These are phyloP conservation scores for Chloroceryle amazona DNA, from an alignment of 2,797 vertebrate genomes.

Conservation along the genomic window DNA sequence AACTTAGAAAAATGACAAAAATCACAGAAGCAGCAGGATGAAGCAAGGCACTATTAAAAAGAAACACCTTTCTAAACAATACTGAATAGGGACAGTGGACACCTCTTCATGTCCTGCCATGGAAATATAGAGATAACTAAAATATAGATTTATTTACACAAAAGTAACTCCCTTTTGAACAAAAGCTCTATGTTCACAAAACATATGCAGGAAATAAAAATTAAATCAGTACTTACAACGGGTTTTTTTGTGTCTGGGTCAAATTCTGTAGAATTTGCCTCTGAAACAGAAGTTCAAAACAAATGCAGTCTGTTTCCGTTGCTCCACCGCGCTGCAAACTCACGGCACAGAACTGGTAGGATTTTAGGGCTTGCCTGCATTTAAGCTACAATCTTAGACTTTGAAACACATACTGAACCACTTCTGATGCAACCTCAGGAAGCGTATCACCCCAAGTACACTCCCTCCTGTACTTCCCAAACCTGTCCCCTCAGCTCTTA, in stretches of 20 bases:
- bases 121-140: not conserved
- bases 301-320: not conserved
- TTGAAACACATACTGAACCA: not conserved
- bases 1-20: not conserved
- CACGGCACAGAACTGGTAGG: too few species aligned
- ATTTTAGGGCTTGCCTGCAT: not conserved
- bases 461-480: not conserved
- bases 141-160: too few species aligned
- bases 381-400: not conserved
- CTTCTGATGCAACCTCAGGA: not conserved
- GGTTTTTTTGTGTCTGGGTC: constrained; percentile 77
- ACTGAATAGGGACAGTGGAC: not conserved
- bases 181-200: not conserved
- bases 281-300: constrained; percentile 66
- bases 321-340: not conserved
- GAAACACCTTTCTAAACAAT: not conserved
- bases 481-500: not conserved
- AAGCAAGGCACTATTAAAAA: not conserved
- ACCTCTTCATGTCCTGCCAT: not conserved
- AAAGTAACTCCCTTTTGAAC: not conserved
- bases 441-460: not conserved
- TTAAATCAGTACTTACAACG: constrained; percentile 78
- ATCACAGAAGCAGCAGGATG: not conserved
- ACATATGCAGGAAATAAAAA: not conserved
- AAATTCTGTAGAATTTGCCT: constrained; percentile 87